These are phyloP conservation scores for Tragopan temminckii DNA, from an alignment of 2,797 vertebrate species.

Conservation along the genomic window DNA sequence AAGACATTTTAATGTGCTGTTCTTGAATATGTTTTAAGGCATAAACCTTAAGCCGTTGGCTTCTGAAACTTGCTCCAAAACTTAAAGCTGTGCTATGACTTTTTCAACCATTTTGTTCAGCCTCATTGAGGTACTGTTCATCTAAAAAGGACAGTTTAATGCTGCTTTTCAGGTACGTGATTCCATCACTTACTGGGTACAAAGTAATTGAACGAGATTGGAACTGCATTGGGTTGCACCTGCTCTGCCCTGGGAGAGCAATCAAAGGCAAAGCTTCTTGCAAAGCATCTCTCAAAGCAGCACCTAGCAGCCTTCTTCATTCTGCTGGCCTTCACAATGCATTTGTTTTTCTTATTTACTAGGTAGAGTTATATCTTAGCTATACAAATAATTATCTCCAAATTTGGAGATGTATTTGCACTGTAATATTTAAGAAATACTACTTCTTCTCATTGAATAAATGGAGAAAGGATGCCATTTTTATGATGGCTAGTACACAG, in stretches of 20 bases:
- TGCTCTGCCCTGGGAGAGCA: neutral
- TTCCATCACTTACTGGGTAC: neutral
- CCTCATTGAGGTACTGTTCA: neutral
- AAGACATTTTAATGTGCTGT: neutral
- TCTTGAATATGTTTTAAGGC: neutral
- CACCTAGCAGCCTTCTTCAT: neutral
- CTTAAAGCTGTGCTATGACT: accelerated
- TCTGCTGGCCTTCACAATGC: neutral
- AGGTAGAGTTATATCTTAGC: neutral
- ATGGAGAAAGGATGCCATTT: neutral
- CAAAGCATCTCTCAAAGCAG: neutral
- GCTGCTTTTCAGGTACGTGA: neutral
- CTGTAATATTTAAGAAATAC: neutral
- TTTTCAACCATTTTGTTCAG: neutral
- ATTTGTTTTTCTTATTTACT: neutral
- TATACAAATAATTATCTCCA: neutral
- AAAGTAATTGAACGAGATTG: neutral
- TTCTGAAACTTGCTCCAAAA: neutral
- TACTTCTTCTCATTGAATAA: neutral
- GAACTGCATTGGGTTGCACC: neutral
- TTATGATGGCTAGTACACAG: neutral
- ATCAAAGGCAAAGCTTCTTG: neutral
- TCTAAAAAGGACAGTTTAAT: neutral
- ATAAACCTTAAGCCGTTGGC: neutral
- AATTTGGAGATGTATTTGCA: neutral